phyloP scores from a whole-genome alignment of 2,797 vertebrate genomes.

The Parauchenoglanis punctatus region DNA sequence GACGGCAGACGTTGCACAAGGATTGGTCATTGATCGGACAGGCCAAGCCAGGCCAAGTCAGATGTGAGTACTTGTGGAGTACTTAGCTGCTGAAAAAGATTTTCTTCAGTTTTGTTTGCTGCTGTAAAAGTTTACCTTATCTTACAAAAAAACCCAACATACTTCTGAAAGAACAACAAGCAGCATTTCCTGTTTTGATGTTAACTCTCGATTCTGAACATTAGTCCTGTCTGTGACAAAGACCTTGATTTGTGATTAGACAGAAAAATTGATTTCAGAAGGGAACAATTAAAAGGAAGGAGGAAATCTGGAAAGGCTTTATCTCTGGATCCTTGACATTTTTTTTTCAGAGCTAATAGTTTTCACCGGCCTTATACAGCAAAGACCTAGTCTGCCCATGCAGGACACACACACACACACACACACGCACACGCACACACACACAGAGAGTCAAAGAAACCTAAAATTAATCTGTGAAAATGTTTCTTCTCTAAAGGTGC shows the following conservation, averaged over 20 bases:
- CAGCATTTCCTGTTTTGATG: neutral
- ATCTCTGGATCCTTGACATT: slow-evolving; percentile 26
- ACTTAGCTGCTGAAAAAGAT: neutral
- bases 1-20: slow-evolving; percentile 40
- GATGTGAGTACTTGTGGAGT: too few relatives aligned
- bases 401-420: neutral
- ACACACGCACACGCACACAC: neutral
- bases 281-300: neutral
- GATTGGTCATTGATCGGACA: neutral
- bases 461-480: neutral
- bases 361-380: neutral
- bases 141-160: neutral
- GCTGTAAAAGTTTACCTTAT: slow-evolving; percentile 13
- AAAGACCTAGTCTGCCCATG: neutral
- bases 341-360: slow-evolving; percentile 16
- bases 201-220: neutral
- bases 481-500: slow-evolving; percentile 1
- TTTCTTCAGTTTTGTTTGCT: neutral
- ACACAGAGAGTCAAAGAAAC: neutral
- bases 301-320: slow-evolving; percentile 12
- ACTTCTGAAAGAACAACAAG: neutral
- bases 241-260: neutral
- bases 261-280: slow-evolving; percentile 22
- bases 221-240: neutral
- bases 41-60: slow-evolving; percentile 34